Evolutionary conservation across 2,113 vertebrate species (phyloP).

Genomic region (Genyomyrus donnyi): DNA sequence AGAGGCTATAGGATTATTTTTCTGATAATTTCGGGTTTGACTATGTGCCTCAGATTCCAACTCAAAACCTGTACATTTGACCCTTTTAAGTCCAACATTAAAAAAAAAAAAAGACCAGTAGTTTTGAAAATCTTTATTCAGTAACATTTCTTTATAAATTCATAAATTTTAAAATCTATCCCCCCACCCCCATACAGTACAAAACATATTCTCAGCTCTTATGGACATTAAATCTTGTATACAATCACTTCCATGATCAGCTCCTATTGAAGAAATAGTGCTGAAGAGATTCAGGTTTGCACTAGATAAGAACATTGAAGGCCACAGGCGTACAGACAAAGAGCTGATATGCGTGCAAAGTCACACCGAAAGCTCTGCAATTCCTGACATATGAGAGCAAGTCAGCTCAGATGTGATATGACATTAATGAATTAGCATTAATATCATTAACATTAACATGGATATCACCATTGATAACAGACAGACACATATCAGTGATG

Average conservation of each 20-base stretch:
- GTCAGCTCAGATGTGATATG: conserved; percentile 37
- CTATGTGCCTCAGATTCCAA: not conserved
- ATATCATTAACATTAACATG: conserved; percentile 17
- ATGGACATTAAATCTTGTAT: conserved; percentile 34
- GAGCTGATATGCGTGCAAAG: conserved; percentile 26
- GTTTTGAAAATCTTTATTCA: conserved; percentile 57
- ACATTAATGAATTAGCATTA: conserved; percentile 41
- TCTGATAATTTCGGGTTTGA: not conserved
- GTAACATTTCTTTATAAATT: conserved; percentile 39
- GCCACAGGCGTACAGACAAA: conserved; percentile 51
- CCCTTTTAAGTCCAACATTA: not conserved
- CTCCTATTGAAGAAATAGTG: conserved; percentile 41
- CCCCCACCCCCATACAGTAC: conserved; percentile 43
- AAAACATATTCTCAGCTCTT: conserved; percentile 39
- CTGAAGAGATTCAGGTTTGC: conserved; percentile 18
- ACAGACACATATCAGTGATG: conserved; percentile 41
- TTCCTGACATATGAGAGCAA: conserved; percentile 36
- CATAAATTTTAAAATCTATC: conserved; percentile 37
- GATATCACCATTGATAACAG: conserved; percentile 35
- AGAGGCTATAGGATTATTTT: not conserved
- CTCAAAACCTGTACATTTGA: not conserved
- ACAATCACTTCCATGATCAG: conserved; percentile 46
- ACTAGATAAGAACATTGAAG: conserved; percentile 46
- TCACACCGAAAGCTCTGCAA: conserved; percentile 33
- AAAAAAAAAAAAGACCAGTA: not conserved